Base-by-base conservation (phyloP, 1,140 invertebrate species). In the Trypoxylus dichotomus region DNA sequence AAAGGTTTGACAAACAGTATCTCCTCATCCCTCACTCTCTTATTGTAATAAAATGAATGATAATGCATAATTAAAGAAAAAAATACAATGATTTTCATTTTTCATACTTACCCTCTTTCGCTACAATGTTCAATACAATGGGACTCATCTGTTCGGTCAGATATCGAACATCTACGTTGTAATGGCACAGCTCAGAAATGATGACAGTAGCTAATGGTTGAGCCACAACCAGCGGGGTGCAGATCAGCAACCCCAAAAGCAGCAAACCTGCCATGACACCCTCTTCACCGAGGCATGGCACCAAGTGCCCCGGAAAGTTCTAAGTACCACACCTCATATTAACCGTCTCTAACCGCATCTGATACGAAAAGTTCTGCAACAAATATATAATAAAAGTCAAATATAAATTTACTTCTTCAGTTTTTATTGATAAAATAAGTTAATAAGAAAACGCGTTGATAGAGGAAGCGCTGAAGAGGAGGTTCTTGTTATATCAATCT, bases 201-300 rank as follows among this genome's bases (percentile, higher is more conserved):
- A 85, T 78, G 32, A 85, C 32, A 43, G 63, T 41, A 41, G 76
- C 32, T 29, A 68, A 27, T 21, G 58, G 47, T 76, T 79, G 63
- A 58, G 78, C 42, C 79, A 80, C 77, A 68, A 81, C 79, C 78
- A 82, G 43, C 79, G 81, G 75, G 77, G 77, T 78, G 83, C 82
- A 85, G 80, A 81, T 81, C 81, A 85, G 80, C 82, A 85, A 82
- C 84, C 83, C 81, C 79, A 84, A 41, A 77, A 83, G 79, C 79
- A 82, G 80, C 79, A 84, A 81, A 83, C 81, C 82, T 83, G 84
- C 83, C 84, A 85, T 85, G 79, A 77, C 79, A 77, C 78, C 78
- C 81, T 81, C 79, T 80, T 85, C 82, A 85, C 79, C 84, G 82
- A 81, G 82, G 79, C 84, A 85, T 85, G 81, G 80, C 81, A 81